These are phyloP conservation scores for Strongylocentrotus purpuratus DNA, from an alignment of 35 echinoderm and acorn worm genomes.

Conservation along the genomic window DNA sequence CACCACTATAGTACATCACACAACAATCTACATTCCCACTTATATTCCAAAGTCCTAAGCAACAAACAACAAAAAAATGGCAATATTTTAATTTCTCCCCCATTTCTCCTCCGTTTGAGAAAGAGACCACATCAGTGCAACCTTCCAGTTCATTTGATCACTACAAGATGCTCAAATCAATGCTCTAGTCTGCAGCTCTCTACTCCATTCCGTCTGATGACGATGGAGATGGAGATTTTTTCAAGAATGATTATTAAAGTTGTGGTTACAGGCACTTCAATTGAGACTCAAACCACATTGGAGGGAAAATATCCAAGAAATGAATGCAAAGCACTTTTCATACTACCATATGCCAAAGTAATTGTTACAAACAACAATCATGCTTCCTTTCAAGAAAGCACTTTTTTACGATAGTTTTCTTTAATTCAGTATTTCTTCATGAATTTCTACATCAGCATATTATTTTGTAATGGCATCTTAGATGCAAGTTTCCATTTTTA, in stretches of 20 bases:
- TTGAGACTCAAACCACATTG: not conserved
- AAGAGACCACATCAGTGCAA: not conserved
- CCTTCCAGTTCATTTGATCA: not conserved
- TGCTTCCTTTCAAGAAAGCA: not conserved
- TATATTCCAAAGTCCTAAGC: not conserved
- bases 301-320: not conserved
- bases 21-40: not conserved
- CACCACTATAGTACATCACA: not conserved
- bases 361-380: not conserved
- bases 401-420: not conserved
- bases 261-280: not conserved
- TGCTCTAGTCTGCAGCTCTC: not conserved
- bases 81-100: not conserved
- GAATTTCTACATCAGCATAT: not conserved
- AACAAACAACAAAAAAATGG: not conserved
- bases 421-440: not conserved
- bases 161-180: not conserved
- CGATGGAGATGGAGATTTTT: not conserved
- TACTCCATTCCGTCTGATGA: not conserved
- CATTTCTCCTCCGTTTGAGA: not conserved
- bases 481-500: not conserved
- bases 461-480: not conserved
- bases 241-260: not conserved
- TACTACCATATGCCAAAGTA: not conserved
- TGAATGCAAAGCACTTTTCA: not conserved